Percentiles rank a stretch among this genome's conserved stretches.
Evolutionary conservation across 1,140 invertebrate species (phyloP).

Genomic region (Nasonia longicornis): DNA sequence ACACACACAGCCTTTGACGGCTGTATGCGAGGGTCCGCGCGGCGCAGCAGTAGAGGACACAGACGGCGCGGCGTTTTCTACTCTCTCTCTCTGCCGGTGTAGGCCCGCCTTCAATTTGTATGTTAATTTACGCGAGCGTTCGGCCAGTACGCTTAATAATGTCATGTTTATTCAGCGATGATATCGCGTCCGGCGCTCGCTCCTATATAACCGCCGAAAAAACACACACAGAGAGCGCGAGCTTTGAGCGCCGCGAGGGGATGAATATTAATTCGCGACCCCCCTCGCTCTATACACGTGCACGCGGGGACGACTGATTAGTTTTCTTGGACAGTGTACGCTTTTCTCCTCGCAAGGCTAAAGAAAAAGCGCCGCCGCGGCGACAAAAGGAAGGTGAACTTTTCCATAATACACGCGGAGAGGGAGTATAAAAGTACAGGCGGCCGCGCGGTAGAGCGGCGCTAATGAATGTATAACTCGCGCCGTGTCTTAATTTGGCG

Average conservation of each 20-base stretch:
- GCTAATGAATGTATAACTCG: constrained; percentile 1
- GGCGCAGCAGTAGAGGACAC: not conserved
- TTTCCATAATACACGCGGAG: not conserved
- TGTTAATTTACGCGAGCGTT: constrained; percentile 68
- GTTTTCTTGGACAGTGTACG: not conserved
- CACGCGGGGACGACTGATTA: not conserved
- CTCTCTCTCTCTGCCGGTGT: not conserved
- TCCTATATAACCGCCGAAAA: constrained; percentile 15
- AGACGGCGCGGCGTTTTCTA: not conserved
- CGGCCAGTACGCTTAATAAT: constrained; percentile 69
- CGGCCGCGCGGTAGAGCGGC: no score
- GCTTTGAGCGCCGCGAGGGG: constrained; percentile 10
- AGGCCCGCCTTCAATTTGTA: constrained; percentile 67
- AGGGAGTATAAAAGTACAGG: not conserved
- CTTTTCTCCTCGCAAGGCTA: not conserved
- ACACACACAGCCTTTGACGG: not conserved
- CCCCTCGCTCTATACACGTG: not conserved
- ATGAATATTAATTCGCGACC: constrained; percentile 39
- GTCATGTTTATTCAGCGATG: constrained; percentile 70
- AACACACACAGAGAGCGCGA: not conserved
- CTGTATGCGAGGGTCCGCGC: no score
- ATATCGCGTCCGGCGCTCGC: constrained; percentile 55
- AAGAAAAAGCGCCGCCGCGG: not conserved
- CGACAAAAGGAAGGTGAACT: not conserved
- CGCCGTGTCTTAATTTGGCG: not conserved